Conservation (phyloP, 2,888 invertebrate species). For the Palloptera scutellata region DNA sequence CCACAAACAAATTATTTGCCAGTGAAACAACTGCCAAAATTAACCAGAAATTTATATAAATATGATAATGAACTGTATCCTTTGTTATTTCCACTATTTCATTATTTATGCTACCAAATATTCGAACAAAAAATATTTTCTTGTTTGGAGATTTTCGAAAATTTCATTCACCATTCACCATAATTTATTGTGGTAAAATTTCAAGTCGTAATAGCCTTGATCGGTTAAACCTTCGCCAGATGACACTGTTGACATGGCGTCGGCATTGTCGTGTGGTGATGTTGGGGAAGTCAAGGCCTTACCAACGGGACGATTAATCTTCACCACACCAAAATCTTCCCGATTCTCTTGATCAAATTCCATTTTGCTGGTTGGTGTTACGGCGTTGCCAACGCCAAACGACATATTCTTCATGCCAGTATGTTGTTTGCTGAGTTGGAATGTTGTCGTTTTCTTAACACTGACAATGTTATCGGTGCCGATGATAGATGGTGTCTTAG, state of each 20-base stretch:
- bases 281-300: constrained; percentile 48
- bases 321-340: constrained; percentile 61
- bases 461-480: constrained; percentile 35
- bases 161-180: constrained; percentile 67
- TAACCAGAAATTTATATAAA: too few species aligned
- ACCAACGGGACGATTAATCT: constrained; percentile 58
- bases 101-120: too few species aligned
- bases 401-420: constrained; percentile 64
- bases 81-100: too few species aligned
- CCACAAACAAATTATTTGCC: too few species aligned
- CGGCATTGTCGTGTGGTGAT: constrained; percentile 53
- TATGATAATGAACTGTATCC: too few species aligned
- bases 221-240: constrained; percentile 68
- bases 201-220: constrained; percentile 77
- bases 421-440: constrained; percentile 61
- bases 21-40: too few species aligned
- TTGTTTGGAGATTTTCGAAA: too few species aligned
- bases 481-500: constrained; percentile 32
- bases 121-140: too few species aligned
- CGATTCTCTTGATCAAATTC: constrained; percentile 61
- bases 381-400: constrained; percentile 62
- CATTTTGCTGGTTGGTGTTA: constrained; percentile 63
- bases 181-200: constrained; percentile 79
- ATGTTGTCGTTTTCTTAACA: constrained; percentile 50
- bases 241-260: constrained; percentile 60